Conservation (phyloP, 2,113 vertebrate species). For the Neolamprologus tretocephalus region DNA sequence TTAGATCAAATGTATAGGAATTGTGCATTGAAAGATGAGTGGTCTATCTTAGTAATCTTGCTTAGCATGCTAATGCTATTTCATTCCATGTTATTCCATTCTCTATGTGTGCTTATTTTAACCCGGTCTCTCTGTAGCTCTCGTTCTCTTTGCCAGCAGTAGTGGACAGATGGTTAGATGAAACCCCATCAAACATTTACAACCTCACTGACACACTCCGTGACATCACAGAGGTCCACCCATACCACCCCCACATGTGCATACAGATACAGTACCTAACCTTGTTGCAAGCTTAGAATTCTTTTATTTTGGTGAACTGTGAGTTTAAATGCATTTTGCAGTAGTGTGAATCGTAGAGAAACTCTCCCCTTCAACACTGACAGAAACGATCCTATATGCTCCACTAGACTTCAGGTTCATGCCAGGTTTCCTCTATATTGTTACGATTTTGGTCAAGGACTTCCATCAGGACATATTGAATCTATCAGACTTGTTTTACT, state of each 20-base stretch:
- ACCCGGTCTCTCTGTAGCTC: background rate
- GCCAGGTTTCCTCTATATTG: background rate
- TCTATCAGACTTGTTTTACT: slow-evolving; percentile 40
- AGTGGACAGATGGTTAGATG: slow-evolving; percentile 66
- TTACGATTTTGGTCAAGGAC: slow-evolving; percentile 32
- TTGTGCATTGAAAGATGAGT: background rate
- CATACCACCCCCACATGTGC: background rate
- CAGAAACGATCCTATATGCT: background rate
- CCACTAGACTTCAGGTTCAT: background rate
- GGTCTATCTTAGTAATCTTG: background rate
- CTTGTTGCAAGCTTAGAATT: background rate
- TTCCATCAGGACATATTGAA: slow-evolving; percentile 25
- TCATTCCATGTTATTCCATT: background rate
- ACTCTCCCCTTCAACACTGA: background rate
- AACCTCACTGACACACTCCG: slow-evolving; percentile 43
- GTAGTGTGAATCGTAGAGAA: background rate
- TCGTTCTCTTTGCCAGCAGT: slow-evolving; percentile 8
- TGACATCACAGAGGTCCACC: slow-evolving; percentile 38
- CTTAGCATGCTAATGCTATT: background rate
- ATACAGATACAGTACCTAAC: background rate
- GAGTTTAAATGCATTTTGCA: background rate
- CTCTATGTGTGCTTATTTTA: background rate
- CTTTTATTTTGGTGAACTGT: background rate
- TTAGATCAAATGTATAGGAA: background rate
- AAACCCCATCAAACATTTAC: slow-evolving; percentile 72